Evolutionary conservation across 2,113 vertebrate genomes (phyloP).

Genomic region (Spilogale gracilis): DNA sequence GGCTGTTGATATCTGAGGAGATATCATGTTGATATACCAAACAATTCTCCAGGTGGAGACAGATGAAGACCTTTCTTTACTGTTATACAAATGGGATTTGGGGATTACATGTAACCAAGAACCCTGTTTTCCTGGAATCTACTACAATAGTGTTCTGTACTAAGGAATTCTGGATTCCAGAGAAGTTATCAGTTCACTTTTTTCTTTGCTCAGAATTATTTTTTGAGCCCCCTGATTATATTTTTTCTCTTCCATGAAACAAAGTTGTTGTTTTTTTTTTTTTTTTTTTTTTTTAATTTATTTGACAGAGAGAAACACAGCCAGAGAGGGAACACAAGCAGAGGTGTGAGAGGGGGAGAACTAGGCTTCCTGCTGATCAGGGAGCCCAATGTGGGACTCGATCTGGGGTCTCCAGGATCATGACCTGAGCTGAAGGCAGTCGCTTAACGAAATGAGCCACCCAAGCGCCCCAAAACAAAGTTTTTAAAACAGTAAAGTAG

Average conservation of each 20-base stretch:
- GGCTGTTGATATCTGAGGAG: background rate
- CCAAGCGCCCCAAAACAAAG: background rate
- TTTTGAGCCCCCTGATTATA: background rate
- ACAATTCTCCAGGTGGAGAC: background rate
- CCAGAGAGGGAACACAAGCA: no score
- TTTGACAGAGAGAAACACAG: no score
- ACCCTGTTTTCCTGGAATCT: background rate
- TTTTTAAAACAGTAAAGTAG: background rate
- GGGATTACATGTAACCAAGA: background rate
- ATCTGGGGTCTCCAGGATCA: no score
- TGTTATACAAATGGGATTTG: background rate
- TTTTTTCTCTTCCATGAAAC: conserved; percentile 20
- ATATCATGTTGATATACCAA: background rate
- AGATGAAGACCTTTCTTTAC: background rate
- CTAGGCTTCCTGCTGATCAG: no score
- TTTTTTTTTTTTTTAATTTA: no score
- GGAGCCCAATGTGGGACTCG: no score
- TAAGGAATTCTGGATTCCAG: background rate
- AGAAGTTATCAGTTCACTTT: background rate
- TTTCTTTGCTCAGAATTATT: background rate
- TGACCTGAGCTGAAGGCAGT: no score
- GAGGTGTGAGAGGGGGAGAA: no score
- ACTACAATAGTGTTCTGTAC: background rate
- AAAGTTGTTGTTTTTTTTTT: background rate
- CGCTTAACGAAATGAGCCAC: no score